Conservation (phyloP, 2,797 vertebrate genomes). For the Erethizon dorsatum region DNA sequence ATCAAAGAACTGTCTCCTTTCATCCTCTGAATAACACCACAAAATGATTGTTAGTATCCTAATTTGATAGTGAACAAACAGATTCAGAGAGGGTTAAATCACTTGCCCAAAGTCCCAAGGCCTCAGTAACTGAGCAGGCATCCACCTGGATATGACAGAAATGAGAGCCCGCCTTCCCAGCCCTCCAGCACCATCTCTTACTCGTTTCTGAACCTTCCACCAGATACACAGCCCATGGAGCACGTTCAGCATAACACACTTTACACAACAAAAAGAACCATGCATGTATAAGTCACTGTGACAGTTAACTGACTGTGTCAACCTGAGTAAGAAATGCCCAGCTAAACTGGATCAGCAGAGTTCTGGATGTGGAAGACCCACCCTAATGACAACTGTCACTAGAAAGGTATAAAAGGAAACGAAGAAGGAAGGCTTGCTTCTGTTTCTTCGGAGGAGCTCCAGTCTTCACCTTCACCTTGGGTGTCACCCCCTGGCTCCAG, state of each 20-base stretch:
- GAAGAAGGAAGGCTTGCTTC: not conserved
- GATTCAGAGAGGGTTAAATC: not conserved
- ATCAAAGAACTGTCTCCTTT: not conserved
- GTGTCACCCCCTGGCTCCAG: not conserved
- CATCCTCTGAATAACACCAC: not conserved
- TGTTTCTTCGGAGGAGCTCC: not conserved
- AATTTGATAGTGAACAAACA: not conserved
- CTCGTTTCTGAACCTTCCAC: not conserved
- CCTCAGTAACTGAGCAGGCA: not conserved
- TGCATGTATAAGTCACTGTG: not conserved
- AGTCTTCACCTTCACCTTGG: not conserved
- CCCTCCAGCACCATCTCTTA: too few relatives aligned
- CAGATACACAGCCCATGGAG: accelerated
- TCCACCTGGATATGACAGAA: not conserved
- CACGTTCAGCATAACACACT: not conserved
- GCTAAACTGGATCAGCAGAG: too few relatives aligned
- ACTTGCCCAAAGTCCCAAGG: not conserved
- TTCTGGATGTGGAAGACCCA: not conserved
- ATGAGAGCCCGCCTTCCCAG: accelerated
- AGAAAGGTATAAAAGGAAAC: not conserved
- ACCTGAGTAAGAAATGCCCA: not conserved
- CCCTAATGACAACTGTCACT: not conserved
- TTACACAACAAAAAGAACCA: not conserved
- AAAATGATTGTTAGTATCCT: not conserved
- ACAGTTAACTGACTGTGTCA: not conserved